Evolutionary conservation across 2,113 vertebrate species (phyloP).

Genomic region (Corynorhinus townsendii): DNA sequence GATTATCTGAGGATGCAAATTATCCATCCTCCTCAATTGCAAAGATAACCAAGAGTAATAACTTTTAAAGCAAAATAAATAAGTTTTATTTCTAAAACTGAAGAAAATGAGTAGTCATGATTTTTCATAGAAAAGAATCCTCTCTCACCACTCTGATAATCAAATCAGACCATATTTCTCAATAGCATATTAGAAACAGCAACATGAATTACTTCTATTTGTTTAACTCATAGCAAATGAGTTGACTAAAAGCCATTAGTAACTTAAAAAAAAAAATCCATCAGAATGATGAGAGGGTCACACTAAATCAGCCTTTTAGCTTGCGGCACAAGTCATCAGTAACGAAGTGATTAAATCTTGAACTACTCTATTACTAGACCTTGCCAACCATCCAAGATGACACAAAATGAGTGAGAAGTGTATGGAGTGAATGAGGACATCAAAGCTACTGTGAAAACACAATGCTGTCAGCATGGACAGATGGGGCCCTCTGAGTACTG

Average conservation of each 20-base stretch:
- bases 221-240: not conserved
- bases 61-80: not conserved
- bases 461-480: not conserved
- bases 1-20: not conserved
- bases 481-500: not conserved
- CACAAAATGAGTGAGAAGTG: slow-evolving; percentile 40
- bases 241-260: not conserved
- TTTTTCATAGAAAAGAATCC: slow-evolving; percentile 4
- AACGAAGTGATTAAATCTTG: not conserved
- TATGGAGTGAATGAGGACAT: slow-evolving; percentile 11
- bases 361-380: slow-evolving; percentile 26
- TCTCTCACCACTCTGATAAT: slow-evolving; percentile 15
- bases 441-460: not conserved
- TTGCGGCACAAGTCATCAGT: not conserved
- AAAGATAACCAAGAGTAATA: not conserved
- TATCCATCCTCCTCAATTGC: not conserved
- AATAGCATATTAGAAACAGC: not conserved
- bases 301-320: not conserved
- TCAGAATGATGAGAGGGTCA: not conserved
- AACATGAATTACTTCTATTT: not conserved
- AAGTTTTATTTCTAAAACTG: not conserved
- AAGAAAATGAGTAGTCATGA: not conserved
- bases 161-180: not conserved
- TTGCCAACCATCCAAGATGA: slow-evolving; percentile 74
- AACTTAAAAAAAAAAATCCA: not conserved